Conservation (phyloP, 1,140 invertebrate genomes). For the Tetramorium parvispinum region DNA sequence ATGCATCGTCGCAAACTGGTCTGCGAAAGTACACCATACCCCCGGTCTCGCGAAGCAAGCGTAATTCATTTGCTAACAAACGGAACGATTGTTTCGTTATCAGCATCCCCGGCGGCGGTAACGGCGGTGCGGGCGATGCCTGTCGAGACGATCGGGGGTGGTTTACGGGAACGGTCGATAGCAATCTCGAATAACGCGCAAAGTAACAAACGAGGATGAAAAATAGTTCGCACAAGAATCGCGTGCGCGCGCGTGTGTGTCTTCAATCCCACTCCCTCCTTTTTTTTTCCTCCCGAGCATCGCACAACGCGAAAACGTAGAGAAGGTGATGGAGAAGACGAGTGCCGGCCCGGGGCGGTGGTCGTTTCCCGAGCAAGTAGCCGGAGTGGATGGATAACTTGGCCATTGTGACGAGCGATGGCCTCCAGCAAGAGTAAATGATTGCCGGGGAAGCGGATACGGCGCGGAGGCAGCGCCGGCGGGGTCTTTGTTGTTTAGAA, state of each 20-base stretch:
- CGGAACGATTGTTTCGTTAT: slow-evolving; percentile 38
- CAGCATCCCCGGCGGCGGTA: slow-evolving; percentile 8
- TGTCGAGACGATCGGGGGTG: slow-evolving; percentile 41
- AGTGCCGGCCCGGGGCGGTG: slow-evolving; percentile 75
- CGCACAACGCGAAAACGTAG: slow-evolving; percentile 54
- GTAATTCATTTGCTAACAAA: slow-evolving; percentile 49
- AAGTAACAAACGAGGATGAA: slow-evolving; percentile 65
- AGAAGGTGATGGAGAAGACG: slow-evolving; percentile 78
- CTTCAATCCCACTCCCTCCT: neutral
- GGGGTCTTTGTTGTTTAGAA: slow-evolving; percentile 85
- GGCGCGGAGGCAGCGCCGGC: slow-evolving; percentile 76
- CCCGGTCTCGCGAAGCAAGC: neutral
- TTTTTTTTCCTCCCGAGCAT: neutral
- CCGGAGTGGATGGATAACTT: slow-evolving; percentile 84
- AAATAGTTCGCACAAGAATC: slow-evolving; percentile 31
- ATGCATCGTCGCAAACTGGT: neutral
- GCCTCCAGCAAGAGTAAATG: slow-evolving; percentile 84
- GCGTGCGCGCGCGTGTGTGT: slow-evolving; percentile 21
- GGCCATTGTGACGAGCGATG: slow-evolving; percentile 83
- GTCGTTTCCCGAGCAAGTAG: slow-evolving; percentile 84
- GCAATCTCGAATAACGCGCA: slow-evolving; percentile 64
- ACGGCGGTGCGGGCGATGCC: neutral
- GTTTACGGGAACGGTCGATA: slow-evolving; percentile 57
- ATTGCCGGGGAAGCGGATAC: slow-evolving; percentile 81
- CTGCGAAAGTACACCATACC: neutral